Conservation (phyloP, 2,888 invertebrate genomes). For the Cylloceria caligata region DNA sequence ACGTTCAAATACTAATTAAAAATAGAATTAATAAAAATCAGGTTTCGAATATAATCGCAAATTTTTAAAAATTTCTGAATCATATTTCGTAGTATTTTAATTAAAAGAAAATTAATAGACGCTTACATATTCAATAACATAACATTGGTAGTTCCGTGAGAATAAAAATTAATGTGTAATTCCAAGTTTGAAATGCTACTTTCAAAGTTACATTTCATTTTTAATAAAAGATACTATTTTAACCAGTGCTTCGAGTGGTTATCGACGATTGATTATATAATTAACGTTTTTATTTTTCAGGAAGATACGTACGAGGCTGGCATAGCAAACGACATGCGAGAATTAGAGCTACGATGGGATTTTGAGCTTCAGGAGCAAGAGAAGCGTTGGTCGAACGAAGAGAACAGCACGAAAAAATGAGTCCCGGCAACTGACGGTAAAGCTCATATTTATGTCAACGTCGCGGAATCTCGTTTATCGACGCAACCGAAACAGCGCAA, state of each 20-base stretch:
- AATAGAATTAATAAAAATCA: neutral
- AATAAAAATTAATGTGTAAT: neutral
- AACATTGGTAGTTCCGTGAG: neutral
- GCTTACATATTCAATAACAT: no score
- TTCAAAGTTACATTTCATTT: neutral
- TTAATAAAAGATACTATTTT: no score
- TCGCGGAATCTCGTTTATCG: neutral
- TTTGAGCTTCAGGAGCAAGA: slow-evolving; percentile 89
- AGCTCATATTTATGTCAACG: slow-evolving; percentile 6
- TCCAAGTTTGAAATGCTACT: neutral
- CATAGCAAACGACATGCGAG: slow-evolving; percentile 89
- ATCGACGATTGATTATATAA: neutral
- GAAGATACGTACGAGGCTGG: slow-evolving; percentile 88
- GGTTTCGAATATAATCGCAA: neutral
- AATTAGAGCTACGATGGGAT: slow-evolving; percentile 88
- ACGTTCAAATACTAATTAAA: neutral
- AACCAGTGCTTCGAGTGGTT: neutral
- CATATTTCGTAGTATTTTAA: no score
- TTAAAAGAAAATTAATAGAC: no score
- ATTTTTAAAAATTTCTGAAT: no score
- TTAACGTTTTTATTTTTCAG: slow-evolving; percentile 72
- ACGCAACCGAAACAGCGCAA: neutral
- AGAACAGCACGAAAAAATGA: slow-evolving; percentile 84
- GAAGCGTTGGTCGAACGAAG: slow-evolving; percentile 88
- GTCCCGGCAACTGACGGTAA: slow-evolving; percentile 21